Base-by-base conservation (phyloP, 1,140 invertebrate species). In the Tetraneura akinire region DNA sequence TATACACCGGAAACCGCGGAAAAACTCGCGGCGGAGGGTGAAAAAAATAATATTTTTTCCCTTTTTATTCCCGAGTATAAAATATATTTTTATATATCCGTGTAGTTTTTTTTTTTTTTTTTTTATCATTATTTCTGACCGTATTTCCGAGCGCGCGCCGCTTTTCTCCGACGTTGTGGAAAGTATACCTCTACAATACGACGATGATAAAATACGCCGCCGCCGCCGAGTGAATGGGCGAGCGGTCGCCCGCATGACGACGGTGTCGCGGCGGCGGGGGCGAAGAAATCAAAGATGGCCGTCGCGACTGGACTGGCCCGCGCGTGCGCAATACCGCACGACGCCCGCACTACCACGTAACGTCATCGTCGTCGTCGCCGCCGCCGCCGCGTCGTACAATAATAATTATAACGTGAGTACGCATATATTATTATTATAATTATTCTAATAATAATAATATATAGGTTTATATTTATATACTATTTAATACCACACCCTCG, bases 201-300 rank as follows among this genome's bases (percentile, higher is more conserved):
- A 8, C 32, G 32, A 8, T 8, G 32, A 37, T n/a, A n/a, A n/a
- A n/a, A n/a, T n/a, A n/a, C n/a, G n/a, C 68, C 42, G 45, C 68
- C 68, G 68, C 16, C 18, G 70, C 21, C 71, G 71, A 21, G 29
- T 29, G n/a, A n/a, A n/a, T n/a, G 32, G 32, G 32, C 71, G 14
- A 37, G 8, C 3, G 51, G 66, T 21, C 49, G 49, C 8, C n/a
- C 26, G 51, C n/a, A 3, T n/a, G 32, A 1, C 51, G 70, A 14
- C 14, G 70, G 18, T 8, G 26, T 11, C 47, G 45, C 6, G 47
- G 49, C n/a, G 45, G 70, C 47, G 70, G 29, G 51, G 49, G 49
- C 71, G 71, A 74, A 57, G 51, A 21, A 57, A 76, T 76, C 73
- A 76, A 76, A 76, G 51, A 76, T 76, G 73, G 73, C 73, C 73